phyloP scores from a whole-genome alignment of 2,888 invertebrate genomes.

The Alsophila aescularia region DNA sequence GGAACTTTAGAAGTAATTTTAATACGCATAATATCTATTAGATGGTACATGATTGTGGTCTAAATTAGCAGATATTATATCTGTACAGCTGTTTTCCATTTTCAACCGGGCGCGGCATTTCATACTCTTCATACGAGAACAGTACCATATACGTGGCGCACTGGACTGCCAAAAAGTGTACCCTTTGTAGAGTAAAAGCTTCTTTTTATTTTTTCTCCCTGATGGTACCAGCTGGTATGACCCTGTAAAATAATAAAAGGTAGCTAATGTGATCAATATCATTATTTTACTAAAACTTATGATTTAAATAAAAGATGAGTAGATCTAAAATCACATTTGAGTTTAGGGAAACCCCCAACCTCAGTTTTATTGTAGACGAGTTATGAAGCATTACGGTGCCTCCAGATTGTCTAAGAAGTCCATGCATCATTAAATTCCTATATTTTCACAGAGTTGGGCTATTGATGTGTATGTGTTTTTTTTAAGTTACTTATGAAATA shows the following conservation, averaged over 20 bases:
- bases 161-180: slow-evolving; percentile 5
- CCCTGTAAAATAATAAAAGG: background rate
- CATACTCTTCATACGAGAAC: slow-evolving; percentile 5
- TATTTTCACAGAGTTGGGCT: no score
- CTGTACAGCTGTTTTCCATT: background rate
- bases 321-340: no score
- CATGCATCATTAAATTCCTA: no score
- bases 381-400: no score
- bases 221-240: slow-evolving; percentile 4
- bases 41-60: slow-evolving; percentile 26
- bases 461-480: no score
- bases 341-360: no score
- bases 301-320: no score
- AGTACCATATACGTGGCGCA: slow-evolving; percentile 9
- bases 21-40: background rate
- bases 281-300: no score
- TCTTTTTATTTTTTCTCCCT: background rate
- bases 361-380: no score
- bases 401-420: no score
- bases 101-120: slow-evolving; percentile 2
- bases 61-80: slow-evolving; percentile 10
- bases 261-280: no score
- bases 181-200: slow-evolving; percentile 6
- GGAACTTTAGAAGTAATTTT: background rate
- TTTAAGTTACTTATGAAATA: no score